Conservation (phyloP, 2,797 vertebrate genomes). For the Acomys russatus region DNA sequence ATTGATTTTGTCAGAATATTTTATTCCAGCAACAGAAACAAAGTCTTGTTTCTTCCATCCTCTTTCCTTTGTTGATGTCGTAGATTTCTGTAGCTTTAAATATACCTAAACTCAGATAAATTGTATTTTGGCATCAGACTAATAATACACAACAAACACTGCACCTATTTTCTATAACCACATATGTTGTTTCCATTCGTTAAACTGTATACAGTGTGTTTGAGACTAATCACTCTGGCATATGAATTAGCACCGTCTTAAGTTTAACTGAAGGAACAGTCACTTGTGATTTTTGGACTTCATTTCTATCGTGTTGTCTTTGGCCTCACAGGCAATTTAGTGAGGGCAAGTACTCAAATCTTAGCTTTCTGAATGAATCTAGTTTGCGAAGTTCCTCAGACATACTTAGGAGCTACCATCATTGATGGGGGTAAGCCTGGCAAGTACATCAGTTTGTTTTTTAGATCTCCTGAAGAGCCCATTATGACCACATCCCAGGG, state of each 20-base stretch:
- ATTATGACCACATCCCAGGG: neutral
- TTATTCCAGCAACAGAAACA: neutral
- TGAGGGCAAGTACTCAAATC: neutral
- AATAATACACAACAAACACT: neutral
- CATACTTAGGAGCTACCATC: neutral
- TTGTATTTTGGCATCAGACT: neutral
- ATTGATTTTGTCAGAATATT: neutral
- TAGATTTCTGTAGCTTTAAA: neutral
- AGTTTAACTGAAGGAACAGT: neutral
- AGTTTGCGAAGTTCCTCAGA: neutral
- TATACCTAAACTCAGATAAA: neutral
- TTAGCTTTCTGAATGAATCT: conserved; percentile 16
- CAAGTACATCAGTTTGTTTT: neutral
- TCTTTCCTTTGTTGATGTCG: neutral
- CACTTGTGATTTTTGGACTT: neutral
- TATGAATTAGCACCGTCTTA: neutral
- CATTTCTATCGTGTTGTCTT: neutral
- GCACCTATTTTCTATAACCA: neutral
- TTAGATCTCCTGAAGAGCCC: neutral
- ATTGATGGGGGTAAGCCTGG: neutral
- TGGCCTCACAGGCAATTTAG: neutral
- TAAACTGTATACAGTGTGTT: neutral
- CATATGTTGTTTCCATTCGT: neutral
- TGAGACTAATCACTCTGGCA: neutral
- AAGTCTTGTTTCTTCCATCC: neutral